Evolutionary conservation across 2,113 vertebrate species (phyloP).

Genomic region (Elanoides forficatus): DNA sequence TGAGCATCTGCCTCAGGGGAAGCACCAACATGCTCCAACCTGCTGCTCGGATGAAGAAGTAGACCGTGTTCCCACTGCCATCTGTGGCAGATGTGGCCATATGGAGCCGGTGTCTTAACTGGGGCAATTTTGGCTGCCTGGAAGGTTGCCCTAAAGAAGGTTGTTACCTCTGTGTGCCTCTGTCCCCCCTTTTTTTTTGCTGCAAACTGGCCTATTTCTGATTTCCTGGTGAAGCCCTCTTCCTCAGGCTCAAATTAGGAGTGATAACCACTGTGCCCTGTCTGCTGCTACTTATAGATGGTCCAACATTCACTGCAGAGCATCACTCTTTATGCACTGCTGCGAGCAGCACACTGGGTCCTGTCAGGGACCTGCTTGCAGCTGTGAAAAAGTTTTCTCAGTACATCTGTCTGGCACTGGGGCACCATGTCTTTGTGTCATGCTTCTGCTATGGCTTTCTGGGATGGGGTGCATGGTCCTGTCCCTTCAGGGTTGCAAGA

Average conservation of each 20-base stretch:
- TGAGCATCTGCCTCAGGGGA: neutral
- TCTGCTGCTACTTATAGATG: neutral
- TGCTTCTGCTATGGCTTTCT: neutral
- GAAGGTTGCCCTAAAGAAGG: neutral
- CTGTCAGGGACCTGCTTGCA: neutral
- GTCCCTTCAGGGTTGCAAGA: neutral
- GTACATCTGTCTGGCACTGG: neutral
- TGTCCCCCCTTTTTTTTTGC: rapidly evolving
- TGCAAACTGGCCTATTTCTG: neutral
- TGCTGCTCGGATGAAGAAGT: neutral
- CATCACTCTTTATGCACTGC: rapidly evolving
- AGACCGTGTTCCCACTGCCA: too few relatives aligned
- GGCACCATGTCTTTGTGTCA: too few relatives aligned
- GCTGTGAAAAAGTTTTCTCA: neutral
- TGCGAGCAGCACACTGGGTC: neutral
- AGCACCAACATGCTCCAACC: neutral
- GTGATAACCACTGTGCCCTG: too few relatives aligned
- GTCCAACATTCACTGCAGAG: neutral
- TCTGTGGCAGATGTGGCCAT: rapidly evolving
- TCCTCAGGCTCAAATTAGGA: neutral
- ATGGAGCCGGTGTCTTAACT: neutral
- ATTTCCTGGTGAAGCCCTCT: neutral
- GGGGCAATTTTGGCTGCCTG: neutral
- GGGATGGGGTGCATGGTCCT: neutral
- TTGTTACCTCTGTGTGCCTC: neutral